Evolutionary conservation across 2,113 vertebrate species (phyloP).

Genomic region (Notechis scutatus): DNA sequence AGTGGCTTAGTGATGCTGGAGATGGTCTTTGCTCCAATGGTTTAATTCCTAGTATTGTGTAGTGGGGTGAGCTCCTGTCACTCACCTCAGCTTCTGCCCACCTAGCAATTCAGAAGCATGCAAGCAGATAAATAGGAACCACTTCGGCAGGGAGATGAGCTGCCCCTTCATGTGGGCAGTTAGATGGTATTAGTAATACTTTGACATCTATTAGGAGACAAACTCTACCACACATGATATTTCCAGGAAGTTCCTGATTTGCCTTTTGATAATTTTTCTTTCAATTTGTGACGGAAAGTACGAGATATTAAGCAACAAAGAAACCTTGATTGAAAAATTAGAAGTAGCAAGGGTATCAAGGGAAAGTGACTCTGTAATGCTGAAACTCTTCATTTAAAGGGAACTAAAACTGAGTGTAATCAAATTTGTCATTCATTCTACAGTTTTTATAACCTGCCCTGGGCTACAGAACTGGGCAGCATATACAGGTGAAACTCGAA

Average conservation of each 20-base stretch:
- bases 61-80: neutral
- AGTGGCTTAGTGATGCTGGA: neutral
- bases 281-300: neutral
- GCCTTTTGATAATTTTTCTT: neutral
- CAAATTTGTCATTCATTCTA: neutral
- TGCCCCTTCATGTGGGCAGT: neutral
- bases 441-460: neutral
- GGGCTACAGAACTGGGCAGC: neutral
- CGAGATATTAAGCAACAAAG: neutral
- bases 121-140: neutral
- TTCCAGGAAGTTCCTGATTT: neutral
- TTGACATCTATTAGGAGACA: neutral
- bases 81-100: neutral
- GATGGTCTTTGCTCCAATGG: neutral
- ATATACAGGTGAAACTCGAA: neutral
- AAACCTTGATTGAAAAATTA: neutral
- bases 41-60: neutral
- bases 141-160: neutral
- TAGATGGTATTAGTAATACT: neutral
- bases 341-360: neutral
- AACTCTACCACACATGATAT: neutral
- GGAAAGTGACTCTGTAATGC: neutral
- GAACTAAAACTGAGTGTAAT: neutral
- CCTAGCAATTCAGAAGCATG: neutral
- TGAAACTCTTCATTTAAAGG: neutral